Evolutionary conservation across 2,113 vertebrate species (phyloP).

Genomic region (Phyllopteryx taeniolatus): DNA sequence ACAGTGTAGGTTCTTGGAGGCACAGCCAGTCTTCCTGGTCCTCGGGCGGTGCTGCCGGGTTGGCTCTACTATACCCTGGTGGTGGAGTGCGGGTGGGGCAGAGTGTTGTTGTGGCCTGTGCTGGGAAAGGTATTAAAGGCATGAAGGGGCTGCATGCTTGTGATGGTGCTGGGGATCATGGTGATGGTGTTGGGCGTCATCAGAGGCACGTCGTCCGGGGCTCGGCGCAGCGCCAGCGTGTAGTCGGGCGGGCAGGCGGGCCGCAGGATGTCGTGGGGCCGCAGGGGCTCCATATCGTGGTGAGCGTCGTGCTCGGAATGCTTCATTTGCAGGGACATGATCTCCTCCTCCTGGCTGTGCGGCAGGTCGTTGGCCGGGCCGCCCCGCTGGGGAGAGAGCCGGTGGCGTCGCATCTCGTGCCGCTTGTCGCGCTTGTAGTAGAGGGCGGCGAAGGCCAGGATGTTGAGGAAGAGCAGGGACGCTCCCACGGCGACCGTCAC

Average conservation of each 20-base stretch:
- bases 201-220: conserved; percentile 86
- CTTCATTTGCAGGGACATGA: conserved; percentile 90
- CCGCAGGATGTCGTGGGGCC: conserved; percentile 84
- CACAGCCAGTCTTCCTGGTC: conserved; percentile 56
- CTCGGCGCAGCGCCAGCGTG: conserved; percentile 85
- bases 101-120: conserved; percentile 84
- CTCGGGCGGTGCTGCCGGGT: conserved; percentile 34
- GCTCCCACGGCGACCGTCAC: conserved; percentile 89
- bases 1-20: conserved; percentile 19
- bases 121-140: conserved; percentile 84
- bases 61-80: conserved; percentile 84
- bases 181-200: conserved; percentile 89
- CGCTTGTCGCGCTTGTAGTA: conserved; percentile 92
- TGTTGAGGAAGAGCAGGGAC: conserved; percentile 91
- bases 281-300: conserved; percentile 81
- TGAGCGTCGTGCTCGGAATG: conserved; percentile 79
- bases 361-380: conserved; percentile 81
- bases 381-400: conserved; percentile 82
- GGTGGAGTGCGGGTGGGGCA: conserved; percentile 90
- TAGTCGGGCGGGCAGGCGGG: conserved; percentile 90
- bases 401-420: conserved; percentile 82
- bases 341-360: conserved; percentile 86
- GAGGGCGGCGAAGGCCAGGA: conserved; percentile 88
- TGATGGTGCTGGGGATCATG: conserved; percentile 87
- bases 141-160: conserved; percentile 84